Base-by-base conservation (phyloP, 2,797 vertebrate genomes). In the Lindbergichthys nudifrons region DNA sequence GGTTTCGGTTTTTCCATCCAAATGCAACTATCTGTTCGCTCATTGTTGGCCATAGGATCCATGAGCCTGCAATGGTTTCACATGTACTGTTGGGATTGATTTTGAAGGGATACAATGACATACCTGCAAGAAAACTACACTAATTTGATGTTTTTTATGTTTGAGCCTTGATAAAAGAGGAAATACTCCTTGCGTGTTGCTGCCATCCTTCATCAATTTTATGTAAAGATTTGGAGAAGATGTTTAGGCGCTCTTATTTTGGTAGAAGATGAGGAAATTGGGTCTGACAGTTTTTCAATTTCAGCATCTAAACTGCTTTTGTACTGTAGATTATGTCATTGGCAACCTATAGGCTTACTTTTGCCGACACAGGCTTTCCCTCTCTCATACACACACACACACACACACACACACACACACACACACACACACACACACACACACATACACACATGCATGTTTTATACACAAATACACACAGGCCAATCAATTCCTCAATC, bases 1-100 rank as follows among this genome's bases (percentile, higher is more conserved):
- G 64, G 19, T 75, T 80, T 70, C 48, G 80, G 62, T 73, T 80
- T 74, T 65, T 64, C 61, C 50, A 30, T 71, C 64, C 50, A 39
- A 45, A 65, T 41, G 32, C 8, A 4, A 73, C 3, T 14, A 36
- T 70, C 19, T 54, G n/a, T 41, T 54, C 0, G 50, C 75, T 81
- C 16, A 54, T 56, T 39, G 23, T 46, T 51, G n/a, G 65, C 50
- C 9, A 5, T 10, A 43, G 39, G 43, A 58, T 32, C 21, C 48
- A 48, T 77, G 48, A 43, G 57, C 18, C 47, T 74, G 64, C 64
- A 65, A 56, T 62, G 16, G 16, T 45, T 23, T 81, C 54, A 59
- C 32, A 66, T 76, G 73, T 19, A 73, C 43, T 73, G 36, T 18
- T 23, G 4, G 10, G 12, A 69, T 45, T 56, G 11, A 63, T 43